Evolutionary conservation across 2,797 vertebrate genomes (phyloP).

Genomic region (Pangasius sanitwongsei): DNA sequence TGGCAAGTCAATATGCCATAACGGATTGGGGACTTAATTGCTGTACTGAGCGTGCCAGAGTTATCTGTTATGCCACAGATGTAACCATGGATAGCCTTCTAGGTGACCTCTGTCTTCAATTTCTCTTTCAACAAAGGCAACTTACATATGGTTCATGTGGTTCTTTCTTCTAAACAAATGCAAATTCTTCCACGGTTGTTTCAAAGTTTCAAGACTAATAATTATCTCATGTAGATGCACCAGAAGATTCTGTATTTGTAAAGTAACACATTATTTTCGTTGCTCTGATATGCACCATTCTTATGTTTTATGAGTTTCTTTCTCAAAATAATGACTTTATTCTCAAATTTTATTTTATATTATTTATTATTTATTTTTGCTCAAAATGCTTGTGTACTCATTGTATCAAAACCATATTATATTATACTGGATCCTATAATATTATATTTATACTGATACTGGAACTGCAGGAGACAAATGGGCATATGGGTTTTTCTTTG

Average conservation of each 20-base stretch:
- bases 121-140: not conserved
- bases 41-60: not conserved
- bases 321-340: not conserved
- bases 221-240: not conserved
- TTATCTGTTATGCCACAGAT: slow-evolving; percentile 1
- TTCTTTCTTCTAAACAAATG: not conserved
- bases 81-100: not conserved
- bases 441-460: not conserved
- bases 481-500: not conserved
- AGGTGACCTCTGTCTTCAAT: not conserved
- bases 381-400: not conserved
- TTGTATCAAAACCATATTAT: not conserved
- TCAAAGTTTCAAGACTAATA: not conserved
- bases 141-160: not conserved
- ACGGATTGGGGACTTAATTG: not conserved
- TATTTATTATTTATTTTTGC: too few species aligned
- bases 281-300: not conserved
- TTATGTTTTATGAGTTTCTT: not conserved
- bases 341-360: too few species aligned
- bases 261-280: not conserved
- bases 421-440: not conserved
- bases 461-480: not conserved
- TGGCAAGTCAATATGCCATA: not conserved
- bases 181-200: not conserved
- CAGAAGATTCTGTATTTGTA: not conserved